Base-by-base conservation (phyloP, 2,797 vertebrate species). In the Agapornis canus region DNA sequence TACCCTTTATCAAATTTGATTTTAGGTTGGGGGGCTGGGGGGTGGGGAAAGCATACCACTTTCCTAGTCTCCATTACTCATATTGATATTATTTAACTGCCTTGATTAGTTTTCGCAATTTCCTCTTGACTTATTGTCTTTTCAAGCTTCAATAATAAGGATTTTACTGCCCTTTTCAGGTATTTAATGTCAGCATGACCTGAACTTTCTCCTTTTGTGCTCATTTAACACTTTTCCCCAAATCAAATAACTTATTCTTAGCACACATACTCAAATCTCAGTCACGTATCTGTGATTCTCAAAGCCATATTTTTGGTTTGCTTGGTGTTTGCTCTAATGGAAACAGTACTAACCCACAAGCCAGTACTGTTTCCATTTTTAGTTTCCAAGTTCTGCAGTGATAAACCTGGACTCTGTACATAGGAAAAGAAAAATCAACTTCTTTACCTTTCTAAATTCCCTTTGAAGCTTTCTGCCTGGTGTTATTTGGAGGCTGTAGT, bases 21-120 rank as follows among this genome's bases (percentile, higher is more conserved):
- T 92, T 11, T 82, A 65, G 26, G 2, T 15, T 45, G n/a, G 12
- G 15, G 23, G 37, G 37, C 10, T 39, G 37, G 37, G 10, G 4
- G 18, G 4, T 2, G 0, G 13, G 7, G 20, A 3, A 6, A 27
- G 2, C 10, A 6, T 52, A 8, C 48, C 1, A 7, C 13, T 92
- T 68, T 78, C 35, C 23, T 49, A 11, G 10, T 63, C 17, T 83
- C 54, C 13, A 6, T 82, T 80, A 51, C 12, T 85, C 22, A 23
- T 20, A 32, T n/a, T 54, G 29, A n/a, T 84, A 57, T 51, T 91
- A 59, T 63, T 91, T 48, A 15, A 64, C 9, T 35, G 18, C 12
- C 6, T 59, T 86, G 32, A 49, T 73, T 64, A 69, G 27, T 37
- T 64, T 27, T 77, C n/a, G 48, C n/a, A 54, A 37, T 57, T 69